Base-by-base conservation (phyloP, 2,888 invertebrate species). In the Auanema sp. region DNA sequence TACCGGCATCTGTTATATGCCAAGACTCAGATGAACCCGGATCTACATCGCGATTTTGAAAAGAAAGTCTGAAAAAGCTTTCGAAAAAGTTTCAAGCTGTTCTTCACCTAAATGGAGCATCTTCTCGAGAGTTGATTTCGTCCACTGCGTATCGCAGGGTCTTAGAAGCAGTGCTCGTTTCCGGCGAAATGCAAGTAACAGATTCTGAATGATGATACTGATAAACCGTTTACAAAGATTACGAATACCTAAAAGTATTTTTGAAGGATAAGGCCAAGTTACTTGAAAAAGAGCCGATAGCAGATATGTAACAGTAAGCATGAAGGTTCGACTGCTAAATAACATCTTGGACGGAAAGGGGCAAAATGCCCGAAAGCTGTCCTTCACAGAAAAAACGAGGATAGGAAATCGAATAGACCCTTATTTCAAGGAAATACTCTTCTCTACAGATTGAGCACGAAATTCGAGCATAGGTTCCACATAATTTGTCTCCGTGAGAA, bases 101-200 rank as follows among this genome's bases (percentile, higher is more conserved):
- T 21, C 53, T 58, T 40, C 16, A 75, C 76, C 75, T 70, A 51
- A 77, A 77, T 1, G 76, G 75, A 14, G 63, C 63, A 57, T 73
- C 68, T 21, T 77, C 75, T 23, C 69, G 54, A 1, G 69, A 49
- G 53, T 77, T 77, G 51, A 75, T 73, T 21, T 69, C 64, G 41
- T 77, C 76, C 4, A 63, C 64, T 2, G 75, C 73, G 51, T 64
- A 77, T 58, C 71, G 68, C 59, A 77, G 66, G 6, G 76, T 69
- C 23, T 67, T 64, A 23, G 69, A 53, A 0, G 73, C 67, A 11
- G 66, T 41, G 25, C 59, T 44, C 10, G 72, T 65, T 25, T 65
- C 64, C 42, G 81, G 82, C 11, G 71, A 76, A 11, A 72, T 68
- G 43, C 72, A 68, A 25, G 79, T 77, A 53, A 81, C 83, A 6